phyloP scores from a whole-genome alignment of 2,888 invertebrate species.

The Trichopria drosophilae region DNA sequence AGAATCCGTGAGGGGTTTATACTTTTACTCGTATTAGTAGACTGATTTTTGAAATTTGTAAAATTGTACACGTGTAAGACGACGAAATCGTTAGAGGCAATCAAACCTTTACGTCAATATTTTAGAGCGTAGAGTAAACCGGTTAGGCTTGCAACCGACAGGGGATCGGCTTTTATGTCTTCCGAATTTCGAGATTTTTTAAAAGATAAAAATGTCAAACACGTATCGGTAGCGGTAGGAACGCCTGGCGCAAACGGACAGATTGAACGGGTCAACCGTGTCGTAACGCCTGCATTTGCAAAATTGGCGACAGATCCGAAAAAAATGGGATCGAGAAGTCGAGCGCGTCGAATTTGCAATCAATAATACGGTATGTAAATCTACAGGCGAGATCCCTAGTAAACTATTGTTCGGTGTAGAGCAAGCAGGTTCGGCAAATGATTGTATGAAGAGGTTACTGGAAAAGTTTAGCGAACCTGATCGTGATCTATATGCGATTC shows the following conservation, averaged over 20 bases:
- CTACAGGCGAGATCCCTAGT: slow-evolving; percentile 41
- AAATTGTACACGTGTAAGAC: too few species aligned
- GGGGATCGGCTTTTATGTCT: slow-evolving; percentile 43
- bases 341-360: slow-evolving; percentile 34
- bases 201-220: slow-evolving; percentile 26
- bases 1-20: too few species aligned
- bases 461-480: not conserved
- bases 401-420: slow-evolving; percentile 41
- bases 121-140: slow-evolving; percentile 32
- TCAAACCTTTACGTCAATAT: slow-evolving; percentile 25
- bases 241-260: slow-evolving; percentile 43
- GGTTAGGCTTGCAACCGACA: slow-evolving; percentile 33
- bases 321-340: slow-evolving; percentile 32
- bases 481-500: slow-evolving; percentile 28
- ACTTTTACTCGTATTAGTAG: too few species aligned
- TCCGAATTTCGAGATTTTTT: slow-evolving; percentile 34
- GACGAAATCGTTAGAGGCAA: too few species aligned
- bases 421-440: slow-evolving; percentile 35
- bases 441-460: slow-evolving; percentile 8
- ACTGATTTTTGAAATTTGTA: too few species aligned
- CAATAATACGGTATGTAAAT: slow-evolving; percentile 34
- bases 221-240: slow-evolving; percentile 37
- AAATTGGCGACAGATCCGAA: slow-evolving; percentile 24
- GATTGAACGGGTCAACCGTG: slow-evolving; percentile 32
- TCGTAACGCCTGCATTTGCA: slow-evolving; percentile 33